Evolutionary conservation across 2,113 vertebrate species (phyloP), one percentile per base, ranked within the genome.

Genomic region (Galeopterus variegatus): DNA sequence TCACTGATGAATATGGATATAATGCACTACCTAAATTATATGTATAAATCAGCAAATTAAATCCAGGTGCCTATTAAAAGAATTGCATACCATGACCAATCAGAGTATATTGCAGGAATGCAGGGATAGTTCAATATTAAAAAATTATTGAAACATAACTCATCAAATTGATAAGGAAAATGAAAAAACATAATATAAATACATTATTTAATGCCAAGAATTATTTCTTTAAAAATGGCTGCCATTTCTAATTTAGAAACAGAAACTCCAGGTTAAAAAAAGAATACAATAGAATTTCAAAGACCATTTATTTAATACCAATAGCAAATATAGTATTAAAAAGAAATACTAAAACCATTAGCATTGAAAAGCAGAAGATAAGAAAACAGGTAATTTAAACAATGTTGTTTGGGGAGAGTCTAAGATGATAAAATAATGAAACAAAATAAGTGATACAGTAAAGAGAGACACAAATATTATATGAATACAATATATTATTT

Each of bases 91-190:
- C 28, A 65, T 64, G 77, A 81, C 14, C 52, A 92, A 92, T 13
- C 3, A 54, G 65, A 86, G 12, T 45, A 80, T 45, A 81, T 33
- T 90, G 15, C 80, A 95, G 84, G 97, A 96, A 97, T 96, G 58
- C 92, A 97, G 95, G 97, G 96, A 97, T 97, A 97, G 97, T 92
- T 96, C 88, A 95, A 97, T 62, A 94, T 67, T 87, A 58, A 24
- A 95, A 96, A 95, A 92, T 8, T 8, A 89, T 1, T 18, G 8
- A 33, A 86, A 90, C 4, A 36, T 86, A 81, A 84, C 48, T 72
- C 81, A 36, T 41, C 33, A 87, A 84, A 87, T 41, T 50, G 11
- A 70, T 23, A 64, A 28, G 5, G 31, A 45, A 76, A 88, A 48
- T 95, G 6, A 79, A 81, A 91, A 97, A 84, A 17, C 14, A 28